Percentiles rank a stretch among this genome's conserved stretches.
These are phyloP conservation scores for Schizothorax lantsangensis DNA, from an alignment of 2,797 vertebrate species.

Conservation along the genomic window DNA sequence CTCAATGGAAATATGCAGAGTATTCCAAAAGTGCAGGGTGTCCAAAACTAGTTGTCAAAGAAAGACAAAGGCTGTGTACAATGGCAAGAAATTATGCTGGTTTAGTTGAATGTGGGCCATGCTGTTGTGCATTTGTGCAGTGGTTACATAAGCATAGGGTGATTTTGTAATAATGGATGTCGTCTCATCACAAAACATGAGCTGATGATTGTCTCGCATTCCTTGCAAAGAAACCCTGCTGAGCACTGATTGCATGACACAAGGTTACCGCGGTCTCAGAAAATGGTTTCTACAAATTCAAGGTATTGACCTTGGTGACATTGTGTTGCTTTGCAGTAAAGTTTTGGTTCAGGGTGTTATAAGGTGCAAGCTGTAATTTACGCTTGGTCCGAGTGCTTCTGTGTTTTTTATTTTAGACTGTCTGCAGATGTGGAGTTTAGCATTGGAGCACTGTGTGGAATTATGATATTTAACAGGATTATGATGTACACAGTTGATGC, in stretches of 20 bases:
- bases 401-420: background rate
- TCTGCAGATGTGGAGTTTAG: conserved; percentile 25
- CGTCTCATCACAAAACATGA: conserved; percentile 13
- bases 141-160: conserved; percentile 52
- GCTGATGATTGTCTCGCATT: conserved; percentile 29
- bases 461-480: conserved; percentile 26
- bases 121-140: conserved; percentile 29
- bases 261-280: background rate
- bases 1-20: conserved; percentile 16
- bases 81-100: conserved; percentile 11
- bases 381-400: conserved; percentile 1
- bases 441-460: conserved; percentile 16
- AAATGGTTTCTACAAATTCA: background rate
- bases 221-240: conserved; percentile 15
- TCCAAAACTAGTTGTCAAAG: background rate
- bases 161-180: conserved; percentile 50
- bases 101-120: conserved; percentile 38
- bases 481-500: background rate
- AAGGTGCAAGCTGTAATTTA: background rate
- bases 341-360: background rate
- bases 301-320: background rate
- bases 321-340: conserved; percentile 7
- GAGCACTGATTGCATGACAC: background rate
- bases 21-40: conserved; percentile 23
- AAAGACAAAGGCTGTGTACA: conserved; percentile 29